Conservation (phyloP, 2,113 vertebrate species). For the Morone saxatilis region DNA sequence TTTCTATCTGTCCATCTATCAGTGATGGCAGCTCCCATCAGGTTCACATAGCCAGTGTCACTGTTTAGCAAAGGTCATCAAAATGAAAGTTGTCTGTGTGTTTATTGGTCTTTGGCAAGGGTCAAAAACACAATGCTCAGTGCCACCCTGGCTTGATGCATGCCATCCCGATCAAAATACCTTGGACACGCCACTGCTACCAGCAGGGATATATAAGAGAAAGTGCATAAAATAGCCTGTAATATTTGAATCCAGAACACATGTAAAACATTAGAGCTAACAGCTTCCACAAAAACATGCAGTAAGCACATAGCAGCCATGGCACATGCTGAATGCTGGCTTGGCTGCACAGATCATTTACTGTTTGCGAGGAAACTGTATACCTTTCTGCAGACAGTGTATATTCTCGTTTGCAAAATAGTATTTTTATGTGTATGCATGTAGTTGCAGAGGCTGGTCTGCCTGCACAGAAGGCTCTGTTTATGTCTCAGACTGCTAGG, state of each 20-base stretch:
- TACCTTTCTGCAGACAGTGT: neutral
- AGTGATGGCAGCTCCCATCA: neutral
- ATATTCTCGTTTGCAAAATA: neutral
- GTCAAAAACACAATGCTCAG: constrained; percentile 3
- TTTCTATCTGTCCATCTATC: too few species aligned
- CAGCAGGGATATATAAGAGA: neutral
- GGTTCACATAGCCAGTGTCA: neutral
- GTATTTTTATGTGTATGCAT: constrained; percentile 28
- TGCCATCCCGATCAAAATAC: neutral
- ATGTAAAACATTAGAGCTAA: neutral
- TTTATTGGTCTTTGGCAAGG: constrained; percentile 24
- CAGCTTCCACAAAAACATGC: neutral
- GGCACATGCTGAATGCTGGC: neutral
- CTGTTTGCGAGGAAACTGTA: neutral
- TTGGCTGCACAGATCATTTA: neutral
- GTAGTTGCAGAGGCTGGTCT: constrained; percentile 58
- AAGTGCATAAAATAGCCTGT: constrained; percentile 12
- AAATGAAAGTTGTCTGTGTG: constrained; percentile 22
- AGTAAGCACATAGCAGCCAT: neutral
- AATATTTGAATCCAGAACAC: constrained; percentile 1
- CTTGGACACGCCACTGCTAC: neutral
- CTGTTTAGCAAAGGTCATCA: constrained; percentile 21
- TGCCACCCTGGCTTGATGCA: constrained; percentile 4
- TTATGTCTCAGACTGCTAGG: constrained; percentile 72
- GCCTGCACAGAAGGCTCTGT: constrained; percentile 56